phyloP scores from a whole-genome alignment of 2,797 vertebrate species.

The Hypotaenidia okinawae region DNA sequence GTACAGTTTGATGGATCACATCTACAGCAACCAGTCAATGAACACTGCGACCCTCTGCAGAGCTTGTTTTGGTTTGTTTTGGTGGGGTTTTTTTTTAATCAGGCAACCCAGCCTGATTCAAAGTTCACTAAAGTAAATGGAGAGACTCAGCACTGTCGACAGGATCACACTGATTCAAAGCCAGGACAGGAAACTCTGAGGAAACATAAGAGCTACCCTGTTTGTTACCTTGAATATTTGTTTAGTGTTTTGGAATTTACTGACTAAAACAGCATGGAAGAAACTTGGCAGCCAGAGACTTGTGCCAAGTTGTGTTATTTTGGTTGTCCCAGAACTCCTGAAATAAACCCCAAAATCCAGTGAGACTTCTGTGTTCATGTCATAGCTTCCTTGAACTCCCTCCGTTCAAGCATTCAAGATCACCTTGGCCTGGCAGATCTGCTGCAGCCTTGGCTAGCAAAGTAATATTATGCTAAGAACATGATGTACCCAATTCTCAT shows the following conservation, averaged over 20 bases:
- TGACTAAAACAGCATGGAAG: conserved; percentile 40
- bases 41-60: not conserved
- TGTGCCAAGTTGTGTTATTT: conserved; percentile 62
- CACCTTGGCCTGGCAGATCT: not conserved
- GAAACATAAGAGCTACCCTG: conserved; percentile 57
- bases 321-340: conserved; percentile 46
- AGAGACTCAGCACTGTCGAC: not conserved
- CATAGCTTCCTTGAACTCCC: not conserved
- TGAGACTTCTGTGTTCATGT: not conserved
- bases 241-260: conserved; percentile 64
- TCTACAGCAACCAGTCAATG: not conserved
- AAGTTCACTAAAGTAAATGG: not conserved
- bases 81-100: no score
- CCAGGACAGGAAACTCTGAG: conserved; percentile 62
- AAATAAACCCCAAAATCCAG: conserved; percentile 55
- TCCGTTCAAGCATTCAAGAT: not conserved
- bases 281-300: conserved; percentile 12
- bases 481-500: not conserved
- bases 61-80: not conserved
- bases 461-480: not conserved
- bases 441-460: not conserved
- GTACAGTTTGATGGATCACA: not conserved
- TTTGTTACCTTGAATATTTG: conserved; percentile 67
- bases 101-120: not conserved
- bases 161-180: conserved; percentile 1